Base-by-base conservation (phyloP, 2,113 vertebrate genomes). In the Asarcornis scutulata region DNA sequence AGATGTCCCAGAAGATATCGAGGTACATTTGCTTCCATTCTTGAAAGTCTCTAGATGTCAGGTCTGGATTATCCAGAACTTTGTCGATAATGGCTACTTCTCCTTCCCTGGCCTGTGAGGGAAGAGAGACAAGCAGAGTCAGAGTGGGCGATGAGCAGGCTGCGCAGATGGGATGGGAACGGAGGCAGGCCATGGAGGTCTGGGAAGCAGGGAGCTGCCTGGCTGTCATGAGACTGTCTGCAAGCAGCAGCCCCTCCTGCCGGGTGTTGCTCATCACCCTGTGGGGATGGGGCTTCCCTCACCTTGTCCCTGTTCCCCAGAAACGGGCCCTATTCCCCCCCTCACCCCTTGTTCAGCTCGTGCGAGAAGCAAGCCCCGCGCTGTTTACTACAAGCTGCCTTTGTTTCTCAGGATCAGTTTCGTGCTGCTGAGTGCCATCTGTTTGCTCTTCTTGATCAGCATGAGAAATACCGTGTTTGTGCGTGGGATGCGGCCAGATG, bases 11-110 rank as follows among this genome's bases (percentile, higher is more conserved):
- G 98, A 99, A 99, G 97, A 99, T 98, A 96, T 99, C 99, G 93
- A 99, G 98, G 98, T 99, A 99, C 97, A 98, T 98, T 98, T 98
- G 97, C 96, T 99, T 99, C 99, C 99, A 99, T 85, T 99, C 99
- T 98, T 99, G 99, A 98, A 99, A 99, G 97, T 99, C 99, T 97
- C 98, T 98, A 96, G 99, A 99, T 2, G 99, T 99, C 98, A 99
- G 98, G 94, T 98, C 98, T 97, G 99, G 99, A 96, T 98, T 99
- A 98, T 99, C 98, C 98, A 99, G 97, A 97, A 99, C 98, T 98
- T 98, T 99, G 97, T 99, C 99, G 98, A 99, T 99, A 98, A 99
- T 97, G 97, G 98, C 98, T 97, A 99, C 98, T 98, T 99, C 99
- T 97, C 99, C 99, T 98, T 99, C 99, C 98, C 99, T 99, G 98